Base-by-base conservation (phyloP, 1,140 invertebrate genomes). In the Drusus annulatus region DNA sequence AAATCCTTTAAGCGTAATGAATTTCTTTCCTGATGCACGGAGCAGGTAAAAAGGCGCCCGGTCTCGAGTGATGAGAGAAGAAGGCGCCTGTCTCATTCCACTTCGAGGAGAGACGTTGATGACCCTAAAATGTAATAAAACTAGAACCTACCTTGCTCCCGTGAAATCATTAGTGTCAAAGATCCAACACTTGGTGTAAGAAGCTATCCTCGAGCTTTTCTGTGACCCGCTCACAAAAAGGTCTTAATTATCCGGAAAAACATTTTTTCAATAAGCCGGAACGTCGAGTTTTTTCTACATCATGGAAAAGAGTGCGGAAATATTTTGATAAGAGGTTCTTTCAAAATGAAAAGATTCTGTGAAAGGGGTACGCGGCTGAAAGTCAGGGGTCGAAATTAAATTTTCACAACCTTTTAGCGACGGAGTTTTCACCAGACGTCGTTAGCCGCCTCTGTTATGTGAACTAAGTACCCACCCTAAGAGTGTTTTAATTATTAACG, bases 101-200 rank as follows among this genome's bases (percentile, higher is more conserved):
- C 17, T 25, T 21, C 36, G 16, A 69, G 73, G 79, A 80, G 78
- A 68, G 81, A 80, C 81, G 79, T 79, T 83, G 81, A 83, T 83
- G 73, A 77, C 79, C 60, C 56, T 82, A 78, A 80, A 83, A 83
- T 65, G 76, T 79, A 83, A 83, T 83, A 79, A 80, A 83, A 83
- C 69, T 78, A 76, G 69, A 21, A 13, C n/a, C n/a, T n/a, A 45
- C 31, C 62, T 19, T 51, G 17, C 21, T 25, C 52, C 31, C 78
- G 25, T 80, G 60, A 79, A 83, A 80, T 80, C 81, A 83, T 80
- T 80, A 83, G 76, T 80, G 81, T 80, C 81, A 78, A 71, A 58
- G 36, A 45, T 15, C 23, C 3, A 52, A 50, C 68, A 17, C 68
- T 17, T 50, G n/a, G n/a, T 8, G 68, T 17, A 56, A 6, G 5